Conservation (phyloP, 2,888 invertebrate species). For the Acrobeloides nanus region DNA sequence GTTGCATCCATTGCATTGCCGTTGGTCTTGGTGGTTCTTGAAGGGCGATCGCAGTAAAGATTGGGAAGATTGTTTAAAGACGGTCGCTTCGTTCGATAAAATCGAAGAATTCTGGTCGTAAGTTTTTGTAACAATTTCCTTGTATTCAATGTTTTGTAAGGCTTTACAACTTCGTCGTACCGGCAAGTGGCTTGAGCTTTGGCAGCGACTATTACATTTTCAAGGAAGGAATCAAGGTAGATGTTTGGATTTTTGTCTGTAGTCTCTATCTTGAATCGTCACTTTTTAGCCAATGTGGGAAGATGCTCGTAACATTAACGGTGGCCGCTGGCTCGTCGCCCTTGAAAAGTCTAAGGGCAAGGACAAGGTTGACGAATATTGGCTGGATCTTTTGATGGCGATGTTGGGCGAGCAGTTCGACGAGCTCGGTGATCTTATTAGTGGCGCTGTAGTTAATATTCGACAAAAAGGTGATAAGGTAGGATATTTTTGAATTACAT, state of each 20-base stretch:
- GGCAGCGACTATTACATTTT: background rate
- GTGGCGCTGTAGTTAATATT: background rate
- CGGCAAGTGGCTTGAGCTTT: background rate
- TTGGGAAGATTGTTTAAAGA: conserved; percentile 87
- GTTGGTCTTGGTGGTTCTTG: conserved; percentile 92
- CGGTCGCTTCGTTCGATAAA: conserved; percentile 86
- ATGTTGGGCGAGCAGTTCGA: background rate
- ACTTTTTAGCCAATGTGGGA: background rate
- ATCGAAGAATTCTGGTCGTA: conserved; percentile 97
- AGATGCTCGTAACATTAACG: background rate
- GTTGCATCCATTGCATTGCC: conserved; percentile 15
- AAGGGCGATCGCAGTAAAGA: conserved; percentile 73
- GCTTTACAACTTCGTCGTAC: background rate
- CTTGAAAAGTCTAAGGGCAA: background rate
- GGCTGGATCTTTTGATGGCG: background rate
- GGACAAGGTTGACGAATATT: background rate
- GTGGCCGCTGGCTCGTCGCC: background rate
- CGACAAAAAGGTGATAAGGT: background rate
- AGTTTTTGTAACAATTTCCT: no score
- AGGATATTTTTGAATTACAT: no score
- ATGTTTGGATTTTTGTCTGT: no score
- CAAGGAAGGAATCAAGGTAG: background rate
- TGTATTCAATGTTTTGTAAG: no score
- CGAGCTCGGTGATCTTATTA: background rate
- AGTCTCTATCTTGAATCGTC: no score